Base-by-base conservation (phyloP, 2,797 vertebrate species). In the Notoglanidium macrostoma region DNA sequence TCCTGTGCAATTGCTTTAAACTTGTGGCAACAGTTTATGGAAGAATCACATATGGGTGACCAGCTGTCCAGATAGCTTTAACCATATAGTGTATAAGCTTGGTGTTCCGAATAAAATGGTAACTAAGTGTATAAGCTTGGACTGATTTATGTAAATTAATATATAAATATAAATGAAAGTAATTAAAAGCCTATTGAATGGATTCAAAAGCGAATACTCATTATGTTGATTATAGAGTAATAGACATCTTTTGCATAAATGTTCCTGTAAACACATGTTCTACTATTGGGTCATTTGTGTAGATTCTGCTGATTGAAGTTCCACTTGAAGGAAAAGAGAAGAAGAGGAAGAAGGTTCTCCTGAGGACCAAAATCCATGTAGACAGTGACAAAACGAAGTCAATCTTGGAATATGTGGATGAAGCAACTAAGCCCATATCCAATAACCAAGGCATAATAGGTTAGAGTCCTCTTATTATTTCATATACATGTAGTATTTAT, bases 301-400 rank as follows among this genome's bases (percentile, higher is more conserved):
- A 99, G 98, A 99, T 99, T 94, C 94, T 99, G 90, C 93, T 99
- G 91, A 96, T 97, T 91, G 98, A 99, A 95, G 95, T 99, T 93
- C 98, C 98, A 83, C 95, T 97, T 90, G 98, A 99, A 93, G 98
- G 97, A 82, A 98, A 99, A 90, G 99, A 99, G 94, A 99, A 99
- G 92, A 99, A 98, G 91, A 96, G 95, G 89, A 98, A 97, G 93
- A 99, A 98, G 93, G 95, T 99, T 93, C 96, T 99, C 77, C 91
- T 98, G 92, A 95, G 96, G 76, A 98, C 97, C 72, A 98, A 97
- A 94, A 95, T 99, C 87, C 96, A 96, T 23, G 89, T 94, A 40
- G 95, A 95, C 86, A 95, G 95, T 91, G 97, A 99, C 94, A 94
- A 95, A 94, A 95, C 97, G 19, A 97, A 96, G 94, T 97, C 96